Conservation (phyloP, 2,888 invertebrate species). For the Tetragonula carbonaria region DNA sequence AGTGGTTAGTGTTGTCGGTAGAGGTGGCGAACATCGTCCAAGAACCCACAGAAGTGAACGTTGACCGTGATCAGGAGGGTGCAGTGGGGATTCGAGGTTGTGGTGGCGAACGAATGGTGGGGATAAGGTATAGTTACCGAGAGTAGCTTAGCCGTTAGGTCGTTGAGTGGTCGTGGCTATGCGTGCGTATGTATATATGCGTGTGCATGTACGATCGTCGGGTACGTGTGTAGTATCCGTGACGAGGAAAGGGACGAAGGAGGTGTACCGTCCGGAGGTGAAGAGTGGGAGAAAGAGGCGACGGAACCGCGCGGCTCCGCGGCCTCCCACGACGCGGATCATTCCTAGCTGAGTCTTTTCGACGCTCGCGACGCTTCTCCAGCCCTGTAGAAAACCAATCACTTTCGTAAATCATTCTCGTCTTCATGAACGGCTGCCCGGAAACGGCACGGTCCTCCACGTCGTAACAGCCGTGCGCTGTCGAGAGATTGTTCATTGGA, state of each 20-base stretch:
- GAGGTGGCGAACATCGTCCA: conserved; percentile 51
- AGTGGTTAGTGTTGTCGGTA: conserved; percentile 28
- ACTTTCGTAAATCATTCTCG: background rate
- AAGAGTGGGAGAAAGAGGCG: conserved; percentile 54
- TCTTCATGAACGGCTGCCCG: conserved; percentile 23
- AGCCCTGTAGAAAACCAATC: conserved; percentile 7
- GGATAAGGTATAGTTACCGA: conserved; percentile 38
- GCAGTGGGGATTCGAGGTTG: conserved; percentile 57
- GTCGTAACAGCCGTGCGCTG: background rate
- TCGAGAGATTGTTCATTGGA: too few relatives aligned
- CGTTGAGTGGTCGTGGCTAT: background rate
- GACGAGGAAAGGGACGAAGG: conserved; percentile 54
- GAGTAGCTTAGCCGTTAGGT: conserved; percentile 43
- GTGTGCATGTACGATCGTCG: background rate
- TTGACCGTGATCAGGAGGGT: conserved; percentile 61
- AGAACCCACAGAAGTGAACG: conserved; percentile 58
- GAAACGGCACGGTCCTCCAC: conserved; percentile 18
- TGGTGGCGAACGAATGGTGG: conserved; percentile 15
- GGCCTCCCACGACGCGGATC: conserved; percentile 71
- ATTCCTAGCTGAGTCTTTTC: conserved; percentile 75
- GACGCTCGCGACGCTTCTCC: conserved; percentile 58
- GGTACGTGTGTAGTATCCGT: background rate
- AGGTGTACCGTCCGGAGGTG: conserved; percentile 15
- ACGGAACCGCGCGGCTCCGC: conserved; percentile 60
- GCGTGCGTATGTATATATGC: background rate